Percentiles rank a stretch among this genome's conserved stretches.
Evolutionary conservation across 2,888 invertebrate genomes (phyloP).

Genomic region (Polyommatus iphigenia): DNA sequence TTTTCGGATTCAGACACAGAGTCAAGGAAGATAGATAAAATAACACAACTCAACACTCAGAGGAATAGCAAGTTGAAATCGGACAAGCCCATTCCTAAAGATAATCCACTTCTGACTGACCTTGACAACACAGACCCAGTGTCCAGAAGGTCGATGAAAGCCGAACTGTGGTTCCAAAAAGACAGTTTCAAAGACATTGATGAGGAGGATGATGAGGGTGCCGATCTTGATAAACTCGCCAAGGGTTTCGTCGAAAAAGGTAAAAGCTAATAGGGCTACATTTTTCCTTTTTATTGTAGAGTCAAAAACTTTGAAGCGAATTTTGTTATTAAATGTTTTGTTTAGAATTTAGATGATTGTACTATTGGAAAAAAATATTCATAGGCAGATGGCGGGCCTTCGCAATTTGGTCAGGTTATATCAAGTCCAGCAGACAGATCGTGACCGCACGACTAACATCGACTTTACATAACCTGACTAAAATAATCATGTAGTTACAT

Average conservation of each 20-base stretch:
- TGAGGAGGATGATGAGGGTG: slow-evolving; percentile 91
- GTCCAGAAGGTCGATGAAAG: slow-evolving; percentile 87
- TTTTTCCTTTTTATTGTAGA: not conserved
- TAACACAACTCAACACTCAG: slow-evolving; percentile 67
- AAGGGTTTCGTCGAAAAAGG: slow-evolving; percentile 87
- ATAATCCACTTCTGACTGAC: slow-evolving; percentile 89
- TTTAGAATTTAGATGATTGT: too few relatives aligned
- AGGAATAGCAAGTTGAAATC: slow-evolving; percentile 59
- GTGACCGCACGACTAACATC: too few relatives aligned
- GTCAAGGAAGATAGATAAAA: slow-evolving; percentile 59
- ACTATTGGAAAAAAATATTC: too few relatives aligned
- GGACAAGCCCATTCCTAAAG: slow-evolving; percentile 56
- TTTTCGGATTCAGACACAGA: slow-evolving; percentile 84
- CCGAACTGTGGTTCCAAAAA: slow-evolving; percentile 93
- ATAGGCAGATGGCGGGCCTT: too few relatives aligned
- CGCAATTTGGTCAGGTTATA: too few relatives aligned
- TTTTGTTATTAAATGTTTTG: too few relatives aligned
- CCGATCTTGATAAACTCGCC: slow-evolving; percentile 90
- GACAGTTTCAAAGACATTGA: slow-evolving; percentile 90
- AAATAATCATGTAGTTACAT: too few relatives aligned
- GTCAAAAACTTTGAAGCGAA: too few relatives aligned
- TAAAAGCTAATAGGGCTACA: slow-evolving; percentile 43
- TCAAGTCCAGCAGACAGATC: too few relatives aligned
- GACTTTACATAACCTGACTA: too few relatives aligned
- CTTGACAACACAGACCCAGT: slow-evolving; percentile 88